Base-by-base conservation (phyloP, 2,797 vertebrate genomes). In the Pipistrellus pipistrellus region DNA sequence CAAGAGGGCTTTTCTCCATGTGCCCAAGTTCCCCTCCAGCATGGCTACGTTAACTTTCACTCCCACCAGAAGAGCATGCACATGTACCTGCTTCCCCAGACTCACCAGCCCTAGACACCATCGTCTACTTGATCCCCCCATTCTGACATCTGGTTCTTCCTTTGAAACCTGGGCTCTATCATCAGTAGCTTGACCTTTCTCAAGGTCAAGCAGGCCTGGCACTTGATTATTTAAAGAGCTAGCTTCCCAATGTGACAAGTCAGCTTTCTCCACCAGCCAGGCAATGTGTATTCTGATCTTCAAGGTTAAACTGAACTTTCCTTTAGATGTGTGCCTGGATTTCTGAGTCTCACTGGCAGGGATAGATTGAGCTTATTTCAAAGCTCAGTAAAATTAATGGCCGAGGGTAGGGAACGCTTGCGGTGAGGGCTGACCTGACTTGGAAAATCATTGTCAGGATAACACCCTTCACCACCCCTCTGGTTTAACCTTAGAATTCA, bases 331-430 rank as follows among this genome's bases (percentile, higher is more conserved):
- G 83, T 91, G n/a, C 48, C 77, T 92, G 84, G 32, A 84, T 53
- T 83, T 69, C 77, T 82, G 80, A 88, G 68, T 85, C 91, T 94
- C 72, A 64, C 66, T 92, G 85, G 73, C 38, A 87, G 81, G 25
- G 48, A 41, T 2, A 87, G 38, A 85, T 25, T 25, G 27, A 72
- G n/a, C 30, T 76, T 76, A 72, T 91, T 96, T 80, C 81, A 69
- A 75, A 85, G n/a, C 55, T 59, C 48, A 89, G 76, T 69, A n/a
- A 89, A 80, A 91, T 57, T 41, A 27, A 73, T 30, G 23, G 32
- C 35, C 17, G 20, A 88, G 25, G 6, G 17, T 62, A 83, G 64
- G n/a, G 27, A 51, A 27, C 12, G 1, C 69, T 32, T 44, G 72
- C 14, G 20, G 18, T 57, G 21, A 80, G 46, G 30, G 57, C 69